phyloP scores from a whole-genome alignment of 2,797 vertebrate species.

The Pitangus sulphuratus region DNA sequence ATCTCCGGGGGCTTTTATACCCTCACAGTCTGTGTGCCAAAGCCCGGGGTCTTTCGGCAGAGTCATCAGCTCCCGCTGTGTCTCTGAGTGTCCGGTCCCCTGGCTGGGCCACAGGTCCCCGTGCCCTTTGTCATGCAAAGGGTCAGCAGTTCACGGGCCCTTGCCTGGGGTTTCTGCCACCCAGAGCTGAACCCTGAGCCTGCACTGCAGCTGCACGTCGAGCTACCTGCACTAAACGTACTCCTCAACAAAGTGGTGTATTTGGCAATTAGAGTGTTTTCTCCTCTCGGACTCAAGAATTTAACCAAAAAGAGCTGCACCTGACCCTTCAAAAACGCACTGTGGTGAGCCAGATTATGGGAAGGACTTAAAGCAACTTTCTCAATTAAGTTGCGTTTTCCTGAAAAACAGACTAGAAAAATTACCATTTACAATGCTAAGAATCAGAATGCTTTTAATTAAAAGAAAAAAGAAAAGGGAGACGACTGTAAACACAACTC shows the following conservation, averaged over 20 bases:
- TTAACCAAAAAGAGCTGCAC: background rate
- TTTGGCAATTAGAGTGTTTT: background rate
- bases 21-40: background rate
- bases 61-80: background rate
- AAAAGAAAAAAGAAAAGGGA: background rate
- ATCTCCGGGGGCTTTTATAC: background rate
- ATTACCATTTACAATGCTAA: accelerated
- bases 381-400: background rate
- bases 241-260: accelerated
- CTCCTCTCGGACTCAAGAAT: background rate
- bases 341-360: accelerated
- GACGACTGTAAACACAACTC: background rate
- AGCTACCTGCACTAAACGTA: accelerated
- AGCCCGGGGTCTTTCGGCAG: too few relatives aligned
- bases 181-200: background rate
- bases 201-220: background rate
- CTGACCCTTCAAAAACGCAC: background rate
- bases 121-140: background rate
- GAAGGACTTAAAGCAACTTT: background rate
- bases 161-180: too few relatives aligned
- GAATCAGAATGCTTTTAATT: background rate
- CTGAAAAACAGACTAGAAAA: background rate
- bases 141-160: background rate
- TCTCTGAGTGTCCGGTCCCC: too few relatives aligned
- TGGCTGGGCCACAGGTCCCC: background rate